A percentile compares a stretch with the other conserved stretches of the same genome.
Conservation (phyloP, 2,888 invertebrate species). For the Eueremaeus valkanovi region DNA sequence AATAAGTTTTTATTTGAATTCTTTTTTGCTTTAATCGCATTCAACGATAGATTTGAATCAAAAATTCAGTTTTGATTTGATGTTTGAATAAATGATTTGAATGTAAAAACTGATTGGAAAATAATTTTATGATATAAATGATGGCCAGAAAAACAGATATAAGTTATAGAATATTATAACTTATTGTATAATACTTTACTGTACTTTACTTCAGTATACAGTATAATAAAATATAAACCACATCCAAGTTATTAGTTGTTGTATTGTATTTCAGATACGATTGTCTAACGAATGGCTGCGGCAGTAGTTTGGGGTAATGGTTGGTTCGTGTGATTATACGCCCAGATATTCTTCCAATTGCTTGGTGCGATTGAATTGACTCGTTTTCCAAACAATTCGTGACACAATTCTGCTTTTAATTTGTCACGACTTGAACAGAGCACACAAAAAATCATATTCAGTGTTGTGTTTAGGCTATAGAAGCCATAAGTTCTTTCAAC, state of each 20-base stretch:
- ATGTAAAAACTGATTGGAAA: too few relatives aligned
- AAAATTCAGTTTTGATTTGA: too few relatives aligned
- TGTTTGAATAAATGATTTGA: too few relatives aligned
- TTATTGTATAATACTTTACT: too few relatives aligned
- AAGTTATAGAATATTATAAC: too few relatives aligned
- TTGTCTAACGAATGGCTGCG: background rate
- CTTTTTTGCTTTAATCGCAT: too few relatives aligned
- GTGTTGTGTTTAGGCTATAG: background rate
- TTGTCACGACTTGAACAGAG: background rate
- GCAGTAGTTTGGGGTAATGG: background rate
- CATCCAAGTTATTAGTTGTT: background rate
- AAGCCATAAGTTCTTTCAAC: background rate
- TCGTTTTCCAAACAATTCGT: background rate
- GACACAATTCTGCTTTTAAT: background rate
- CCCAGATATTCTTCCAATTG: slow-evolving; percentile 1
- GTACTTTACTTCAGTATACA: too few relatives aligned
- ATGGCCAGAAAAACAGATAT: too few relatives aligned
- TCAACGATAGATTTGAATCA: too few relatives aligned
- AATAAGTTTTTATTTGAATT: too few relatives aligned
- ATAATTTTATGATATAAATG: too few relatives aligned
- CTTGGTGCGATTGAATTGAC: background rate
- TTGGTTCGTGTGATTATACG: slow-evolving; percentile 17
- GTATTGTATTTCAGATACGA: background rate
- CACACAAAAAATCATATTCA: background rate
- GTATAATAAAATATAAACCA: background rate